Percentiles rank a stretch among this genome's conserved stretches.
phyloP scores from a whole-genome alignment of 2,888 invertebrate genomes.

The Drosophila infuscata region DNA sequence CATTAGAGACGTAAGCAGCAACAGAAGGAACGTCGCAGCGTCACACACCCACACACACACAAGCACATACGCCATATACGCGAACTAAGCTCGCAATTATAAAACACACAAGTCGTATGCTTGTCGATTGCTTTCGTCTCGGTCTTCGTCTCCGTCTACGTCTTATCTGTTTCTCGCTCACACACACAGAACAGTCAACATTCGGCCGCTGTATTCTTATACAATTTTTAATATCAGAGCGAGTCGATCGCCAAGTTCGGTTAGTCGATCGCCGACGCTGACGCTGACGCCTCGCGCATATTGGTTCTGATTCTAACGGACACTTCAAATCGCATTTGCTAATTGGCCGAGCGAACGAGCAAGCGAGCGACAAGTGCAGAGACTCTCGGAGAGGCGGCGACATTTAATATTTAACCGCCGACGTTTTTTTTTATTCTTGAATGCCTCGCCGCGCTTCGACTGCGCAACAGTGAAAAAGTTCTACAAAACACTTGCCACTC shows the following conservation, averaged over 20 bases:
- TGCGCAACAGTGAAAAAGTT: slow-evolving; percentile 59
- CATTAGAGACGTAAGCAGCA: slow-evolving; percentile 50
- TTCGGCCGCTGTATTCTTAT: slow-evolving; percentile 47
- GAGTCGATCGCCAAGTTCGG: slow-evolving; percentile 41
- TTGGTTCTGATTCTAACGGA: slow-evolving; percentile 67
- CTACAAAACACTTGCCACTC: slow-evolving; percentile 65
- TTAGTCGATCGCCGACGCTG: slow-evolving; percentile 43
- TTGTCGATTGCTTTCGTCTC: slow-evolving; percentile 3
- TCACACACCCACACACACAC: slow-evolving; percentile 45
- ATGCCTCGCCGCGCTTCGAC: slow-evolving; percentile 22
- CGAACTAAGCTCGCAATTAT: slow-evolving; percentile 34
- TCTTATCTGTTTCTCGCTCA: slow-evolving; percentile 1
- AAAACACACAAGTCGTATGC: slow-evolving; percentile 38
- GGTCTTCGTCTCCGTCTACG: not conserved
- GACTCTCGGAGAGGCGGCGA: slow-evolving; percentile 9
- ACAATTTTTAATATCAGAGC: slow-evolving; percentile 61
- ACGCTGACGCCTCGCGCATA: slow-evolving; percentile 46
- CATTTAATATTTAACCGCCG: slow-evolving; percentile 31
- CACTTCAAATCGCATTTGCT: slow-evolving; percentile 32
- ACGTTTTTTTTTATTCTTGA: slow-evolving; percentile 18
- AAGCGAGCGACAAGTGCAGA: slow-evolving; percentile 51
- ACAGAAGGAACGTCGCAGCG: slow-evolving; percentile 32
- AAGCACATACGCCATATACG: not conserved
- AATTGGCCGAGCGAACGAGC: slow-evolving; percentile 51
- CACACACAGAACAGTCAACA: slow-evolving; percentile 39